Conservation (phyloP, 2,113 vertebrate genomes). For the Engystomops pustulosus region DNA sequence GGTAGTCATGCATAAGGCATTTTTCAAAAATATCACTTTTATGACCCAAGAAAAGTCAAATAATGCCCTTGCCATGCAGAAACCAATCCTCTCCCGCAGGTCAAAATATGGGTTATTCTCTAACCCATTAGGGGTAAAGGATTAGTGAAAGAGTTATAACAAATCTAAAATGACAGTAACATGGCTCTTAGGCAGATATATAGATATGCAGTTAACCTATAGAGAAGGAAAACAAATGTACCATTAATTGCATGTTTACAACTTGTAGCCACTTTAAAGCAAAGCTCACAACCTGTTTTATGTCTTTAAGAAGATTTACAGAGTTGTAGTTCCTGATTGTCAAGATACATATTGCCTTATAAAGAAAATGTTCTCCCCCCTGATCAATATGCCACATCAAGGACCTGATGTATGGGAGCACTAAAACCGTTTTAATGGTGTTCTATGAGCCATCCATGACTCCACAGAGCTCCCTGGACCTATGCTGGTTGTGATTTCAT, state of each 20-base stretch:
- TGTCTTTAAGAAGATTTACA: constrained; percentile 30
- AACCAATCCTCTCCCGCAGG: too few species aligned
- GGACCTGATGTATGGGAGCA: constrained; percentile 27
- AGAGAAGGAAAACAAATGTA: background rate
- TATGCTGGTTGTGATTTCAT: constrained; percentile 36
- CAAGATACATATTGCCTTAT: constrained; percentile 42
- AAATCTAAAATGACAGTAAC: background rate
- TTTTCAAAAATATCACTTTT: too few species aligned
- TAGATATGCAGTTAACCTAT: background rate
- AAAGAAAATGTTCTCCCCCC: constrained; percentile 35
- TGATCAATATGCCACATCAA: constrained; percentile 47
- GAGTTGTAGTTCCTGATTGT: constrained; percentile 24
- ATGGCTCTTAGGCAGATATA: background rate
- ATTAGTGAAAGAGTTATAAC: background rate
- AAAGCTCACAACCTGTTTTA: constrained; percentile 19
- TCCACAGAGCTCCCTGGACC: constrained; percentile 36
- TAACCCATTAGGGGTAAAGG: background rate
- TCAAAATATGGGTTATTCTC: too few species aligned
- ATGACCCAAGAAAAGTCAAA: too few species aligned
- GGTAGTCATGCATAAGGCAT: too few species aligned
- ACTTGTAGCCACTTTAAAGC: background rate
- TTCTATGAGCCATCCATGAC: constrained; percentile 41
- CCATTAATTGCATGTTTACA: constrained; percentile 4
- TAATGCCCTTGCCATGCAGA: too few species aligned
- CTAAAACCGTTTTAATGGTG: constrained; percentile 43